Conservation (phyloP, 2,113 vertebrate genomes). For the Cyprinus carpio region DNA sequence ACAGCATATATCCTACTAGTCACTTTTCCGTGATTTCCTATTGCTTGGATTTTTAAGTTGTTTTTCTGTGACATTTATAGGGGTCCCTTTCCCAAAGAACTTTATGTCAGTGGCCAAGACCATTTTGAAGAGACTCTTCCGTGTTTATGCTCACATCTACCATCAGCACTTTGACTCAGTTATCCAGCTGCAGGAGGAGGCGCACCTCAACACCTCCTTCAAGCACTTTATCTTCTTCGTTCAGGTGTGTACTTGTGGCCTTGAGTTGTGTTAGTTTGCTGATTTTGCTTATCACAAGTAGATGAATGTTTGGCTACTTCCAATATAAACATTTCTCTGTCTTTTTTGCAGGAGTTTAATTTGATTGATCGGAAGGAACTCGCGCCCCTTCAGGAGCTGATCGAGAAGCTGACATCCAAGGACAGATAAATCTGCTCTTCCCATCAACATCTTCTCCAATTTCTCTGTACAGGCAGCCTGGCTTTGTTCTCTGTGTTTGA, state of each 20-base stretch:
- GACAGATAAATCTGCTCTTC: conserved; percentile 80
- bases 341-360: conserved; percentile 81
- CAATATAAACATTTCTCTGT: neutral
- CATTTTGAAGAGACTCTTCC: conserved; percentile 83
- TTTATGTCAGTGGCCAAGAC: conserved; percentile 88
- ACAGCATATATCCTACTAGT: neutral
- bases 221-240: conserved; percentile 90
- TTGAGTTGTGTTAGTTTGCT: neutral
- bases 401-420: conserved; percentile 89
- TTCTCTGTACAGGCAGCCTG: conserved; percentile 67
- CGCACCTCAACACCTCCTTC: conserved; percentile 87
- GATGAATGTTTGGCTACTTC: neutral
- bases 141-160: conserved; percentile 86
- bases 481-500: conserved; percentile 62
- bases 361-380: conserved; percentile 87
- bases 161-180: conserved; percentile 88
- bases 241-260: conserved; percentile 69
- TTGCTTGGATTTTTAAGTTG: neutral
- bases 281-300: neutral
- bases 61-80: conserved; percentile 55
- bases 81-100: conserved; percentile 85
- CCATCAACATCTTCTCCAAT: conserved; percentile 58
- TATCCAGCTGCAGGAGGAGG: conserved; percentile 85
- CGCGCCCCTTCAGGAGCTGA: conserved; percentile 86
- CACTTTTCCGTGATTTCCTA: neutral